These are phyloP conservation scores for Meteorus sp. DNA, from an alignment of 1,140 invertebrate genomes.

Conservation along the genomic window DNA sequence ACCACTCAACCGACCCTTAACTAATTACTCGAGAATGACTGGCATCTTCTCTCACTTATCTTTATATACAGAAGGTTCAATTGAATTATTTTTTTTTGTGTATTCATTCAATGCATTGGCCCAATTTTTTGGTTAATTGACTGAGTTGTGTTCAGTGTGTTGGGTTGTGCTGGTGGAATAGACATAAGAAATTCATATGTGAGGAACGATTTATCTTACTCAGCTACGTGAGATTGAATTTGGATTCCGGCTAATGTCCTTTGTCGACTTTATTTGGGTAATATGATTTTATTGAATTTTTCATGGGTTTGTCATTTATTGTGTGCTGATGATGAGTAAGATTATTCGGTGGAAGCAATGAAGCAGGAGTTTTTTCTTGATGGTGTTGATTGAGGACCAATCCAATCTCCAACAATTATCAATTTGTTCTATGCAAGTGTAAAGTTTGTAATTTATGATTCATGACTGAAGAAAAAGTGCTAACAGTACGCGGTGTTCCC, in stretches of 20 bases:
- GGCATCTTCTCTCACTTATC: conserved; percentile 57
- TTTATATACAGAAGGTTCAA: conserved; percentile 47
- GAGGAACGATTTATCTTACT: conserved; percentile 47
- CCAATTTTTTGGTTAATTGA: conserved; percentile 60
- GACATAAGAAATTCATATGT: conserved; percentile 38
- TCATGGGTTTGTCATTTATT: background rate
- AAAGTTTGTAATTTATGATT: no score
- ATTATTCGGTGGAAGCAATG: no score
- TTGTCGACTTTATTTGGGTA: background rate
- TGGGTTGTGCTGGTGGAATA: conserved; percentile 28
- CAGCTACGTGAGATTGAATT: conserved; percentile 39
- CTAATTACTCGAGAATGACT: conserved; percentile 58
- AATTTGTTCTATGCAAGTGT: no score
- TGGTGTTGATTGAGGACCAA: no score
- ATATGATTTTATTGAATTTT: background rate
- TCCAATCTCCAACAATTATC: no score
- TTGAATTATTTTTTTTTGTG: conserved; percentile 55
- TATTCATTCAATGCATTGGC: conserved; percentile 45
- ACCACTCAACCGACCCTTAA: conserved; percentile 45
- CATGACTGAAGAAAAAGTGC: no score
- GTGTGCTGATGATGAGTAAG: conserved; percentile 15
- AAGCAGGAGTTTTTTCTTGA: no score
- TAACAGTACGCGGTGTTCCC: no score
- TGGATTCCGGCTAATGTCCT: conserved; percentile 16
- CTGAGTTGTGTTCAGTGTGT: conserved; percentile 26